Conservation (phyloP, 2,888 invertebrate species). For the Acleris sparsana region DNA sequence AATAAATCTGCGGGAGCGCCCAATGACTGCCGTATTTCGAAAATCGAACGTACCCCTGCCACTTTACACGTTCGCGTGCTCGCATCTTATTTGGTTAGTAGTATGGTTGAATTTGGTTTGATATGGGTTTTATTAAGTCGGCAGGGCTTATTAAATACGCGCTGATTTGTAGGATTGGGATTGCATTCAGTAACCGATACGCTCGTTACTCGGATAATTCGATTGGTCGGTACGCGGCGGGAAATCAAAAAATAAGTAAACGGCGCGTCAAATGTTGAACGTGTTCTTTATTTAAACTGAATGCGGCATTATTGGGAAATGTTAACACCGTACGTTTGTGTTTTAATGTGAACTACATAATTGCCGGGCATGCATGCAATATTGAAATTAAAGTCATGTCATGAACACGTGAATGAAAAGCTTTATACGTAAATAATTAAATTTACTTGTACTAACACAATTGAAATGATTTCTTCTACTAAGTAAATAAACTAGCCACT, state of each 20-base stretch:
- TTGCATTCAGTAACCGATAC: constrained; percentile 56
- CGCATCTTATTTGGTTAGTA: background rate
- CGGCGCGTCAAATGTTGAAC: constrained; percentile 27
- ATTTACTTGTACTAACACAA: no score
- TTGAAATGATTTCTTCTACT: no score
- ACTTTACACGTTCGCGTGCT: constrained; percentile 24
- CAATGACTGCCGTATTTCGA: constrained; percentile 33
- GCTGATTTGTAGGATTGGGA: constrained; percentile 62
- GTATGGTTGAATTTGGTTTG: constrained; percentile 36
- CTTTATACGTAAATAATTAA: no score
- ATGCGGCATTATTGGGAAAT: constrained; percentile 15
- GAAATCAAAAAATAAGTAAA: constrained; percentile 30
- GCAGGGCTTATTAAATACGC: constrained; percentile 53
- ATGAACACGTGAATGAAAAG: no score
- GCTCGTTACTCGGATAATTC: constrained; percentile 51
- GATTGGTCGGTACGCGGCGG: constrained; percentile 38
- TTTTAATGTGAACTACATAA: no score
- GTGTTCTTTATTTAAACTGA: constrained; percentile 29
- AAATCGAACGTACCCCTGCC: constrained; percentile 36
- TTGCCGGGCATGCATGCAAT: no score
- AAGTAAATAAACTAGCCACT: no score
- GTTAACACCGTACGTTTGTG: no score
- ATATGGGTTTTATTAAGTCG: constrained; percentile 36
- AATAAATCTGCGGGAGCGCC: constrained; percentile 41
- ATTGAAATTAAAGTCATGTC: no score